These are phyloP conservation scores for Mechanitis messenoides DNA, from an alignment of 2,888 invertebrate genomes.

Conservation along the genomic window DNA sequence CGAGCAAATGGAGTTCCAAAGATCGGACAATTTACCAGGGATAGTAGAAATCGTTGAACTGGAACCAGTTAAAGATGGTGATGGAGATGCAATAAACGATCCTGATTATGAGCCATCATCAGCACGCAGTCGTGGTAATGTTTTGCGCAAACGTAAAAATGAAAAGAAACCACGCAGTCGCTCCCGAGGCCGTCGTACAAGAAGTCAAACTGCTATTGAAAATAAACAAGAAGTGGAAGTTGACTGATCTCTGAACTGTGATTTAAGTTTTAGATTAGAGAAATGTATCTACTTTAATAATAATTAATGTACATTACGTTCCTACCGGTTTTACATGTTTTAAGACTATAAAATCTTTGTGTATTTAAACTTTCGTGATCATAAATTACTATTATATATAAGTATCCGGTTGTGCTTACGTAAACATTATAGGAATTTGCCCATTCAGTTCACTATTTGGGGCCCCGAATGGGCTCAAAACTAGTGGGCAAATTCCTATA, in stretches of 20 bases:
- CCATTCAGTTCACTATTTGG: too few species aligned
- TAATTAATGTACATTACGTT: slow-evolving; percentile 5
- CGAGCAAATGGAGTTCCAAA: slow-evolving; percentile 58
- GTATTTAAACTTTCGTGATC: too few species aligned
- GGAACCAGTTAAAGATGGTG: slow-evolving; percentile 39
- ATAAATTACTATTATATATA: too few species aligned
- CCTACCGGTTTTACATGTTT: background rate
- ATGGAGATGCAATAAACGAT: slow-evolving; percentile 51
- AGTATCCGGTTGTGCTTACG: too few species aligned
- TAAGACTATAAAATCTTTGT: background rate
- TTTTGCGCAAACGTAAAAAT: slow-evolving; percentile 57
- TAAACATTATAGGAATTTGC: too few species aligned
- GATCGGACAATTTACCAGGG: slow-evolving; percentile 43
- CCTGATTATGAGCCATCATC: slow-evolving; percentile 59
- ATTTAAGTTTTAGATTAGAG: slow-evolving; percentile 33
- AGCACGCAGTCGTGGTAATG: slow-evolving; percentile 61
- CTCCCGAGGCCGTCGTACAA: slow-evolving; percentile 62
- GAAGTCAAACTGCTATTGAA: slow-evolving; percentile 58
- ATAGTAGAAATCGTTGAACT: slow-evolving; percentile 63
- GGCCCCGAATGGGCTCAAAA: too few species aligned
- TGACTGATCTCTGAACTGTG: slow-evolving; percentile 58
- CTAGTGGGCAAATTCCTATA: too few species aligned
- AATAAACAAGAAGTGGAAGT: slow-evolving; percentile 48
- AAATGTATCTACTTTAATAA: background rate
- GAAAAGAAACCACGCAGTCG: slow-evolving; percentile 54